Percentiles rank a stretch among this genome's conserved stretches.
phyloP scores from a whole-genome alignment of 2,888 invertebrate species.

The Brenthis daphne region DNA sequence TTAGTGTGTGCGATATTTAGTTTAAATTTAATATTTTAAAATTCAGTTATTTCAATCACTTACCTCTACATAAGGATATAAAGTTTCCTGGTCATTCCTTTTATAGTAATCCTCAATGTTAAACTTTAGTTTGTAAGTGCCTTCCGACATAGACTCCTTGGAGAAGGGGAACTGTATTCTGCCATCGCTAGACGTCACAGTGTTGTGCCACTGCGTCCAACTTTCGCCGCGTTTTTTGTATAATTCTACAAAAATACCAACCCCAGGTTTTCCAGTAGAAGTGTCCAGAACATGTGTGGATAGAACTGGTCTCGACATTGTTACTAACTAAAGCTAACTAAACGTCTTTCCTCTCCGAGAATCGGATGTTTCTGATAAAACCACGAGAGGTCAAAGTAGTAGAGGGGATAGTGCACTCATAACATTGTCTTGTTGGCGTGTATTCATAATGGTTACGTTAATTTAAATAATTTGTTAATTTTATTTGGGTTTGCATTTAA shows the following conservation, averaged over 20 bases:
- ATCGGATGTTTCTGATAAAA: background rate
- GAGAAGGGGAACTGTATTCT: conserved; percentile 84
- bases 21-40: background rate
- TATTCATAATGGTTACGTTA: conserved; percentile 7
- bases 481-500: background rate
- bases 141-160: conserved; percentile 82
- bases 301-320: conserved; percentile 81
- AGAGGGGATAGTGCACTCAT: background rate
- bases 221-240: conserved; percentile 84
- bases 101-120: conserved; percentile 88
- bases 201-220: conserved; percentile 86
- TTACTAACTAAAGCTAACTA: conserved; percentile 1
- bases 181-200: conserved; percentile 85
- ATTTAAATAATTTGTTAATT: background rate
- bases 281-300: conserved; percentile 90
- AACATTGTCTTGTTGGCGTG: background rate
- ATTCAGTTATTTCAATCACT: background rate
- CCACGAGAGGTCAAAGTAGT: no score
- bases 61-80: conserved; percentile 91
- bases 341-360: conserved; percentile 5
- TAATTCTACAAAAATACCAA: conserved; percentile 85
- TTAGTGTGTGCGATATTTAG: background rate
- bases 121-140: conserved; percentile 88
- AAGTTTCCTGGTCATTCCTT: conserved; percentile 80
- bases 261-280: conserved; percentile 85